Conservation (phyloP, 2,888 invertebrate species). For the Pristionchus exspectatus region DNA sequence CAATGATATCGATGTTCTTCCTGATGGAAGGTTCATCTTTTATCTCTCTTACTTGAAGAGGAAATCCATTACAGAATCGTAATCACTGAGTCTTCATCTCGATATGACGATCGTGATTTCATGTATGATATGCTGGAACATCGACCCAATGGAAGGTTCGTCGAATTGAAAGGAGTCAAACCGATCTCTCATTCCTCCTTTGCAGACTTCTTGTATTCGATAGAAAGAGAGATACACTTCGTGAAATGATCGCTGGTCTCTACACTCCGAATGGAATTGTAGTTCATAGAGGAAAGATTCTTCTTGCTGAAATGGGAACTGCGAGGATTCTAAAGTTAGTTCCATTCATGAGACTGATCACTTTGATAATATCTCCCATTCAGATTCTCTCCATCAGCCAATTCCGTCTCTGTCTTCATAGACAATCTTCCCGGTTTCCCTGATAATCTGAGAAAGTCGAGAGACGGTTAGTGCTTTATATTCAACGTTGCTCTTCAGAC, state of each 20-base stretch:
- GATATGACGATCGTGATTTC: constrained; percentile 67
- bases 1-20: constrained; percentile 67
- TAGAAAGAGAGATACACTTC: constrained; percentile 59
- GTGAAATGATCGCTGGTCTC: constrained; percentile 60
- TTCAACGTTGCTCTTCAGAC: not conserved
- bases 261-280: constrained; percentile 70
- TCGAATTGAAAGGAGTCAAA: not conserved
- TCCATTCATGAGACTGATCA: not conserved
- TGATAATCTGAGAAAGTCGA: constrained; percentile 64
- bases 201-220: constrained; percentile 63
- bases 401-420: constrained; percentile 58
- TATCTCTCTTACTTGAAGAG: not conserved
- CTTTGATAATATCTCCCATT: not conserved
- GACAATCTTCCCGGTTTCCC: constrained; percentile 70
- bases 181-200: not conserved
- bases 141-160: constrained; percentile 66
- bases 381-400: constrained; percentile 60
- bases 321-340: constrained; percentile 61
- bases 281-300: constrained; percentile 56
- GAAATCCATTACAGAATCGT: constrained; percentile 57
- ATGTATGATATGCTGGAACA: constrained; percentile 66
- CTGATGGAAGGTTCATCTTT: constrained; percentile 62
- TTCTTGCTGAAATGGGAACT: constrained; percentile 67
- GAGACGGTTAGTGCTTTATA: constrained; percentile 53
- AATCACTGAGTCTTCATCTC: constrained; percentile 64